Evolutionary conservation across 2,888 invertebrate species (phyloP).

Genomic region (Habroteleia sp.): DNA sequence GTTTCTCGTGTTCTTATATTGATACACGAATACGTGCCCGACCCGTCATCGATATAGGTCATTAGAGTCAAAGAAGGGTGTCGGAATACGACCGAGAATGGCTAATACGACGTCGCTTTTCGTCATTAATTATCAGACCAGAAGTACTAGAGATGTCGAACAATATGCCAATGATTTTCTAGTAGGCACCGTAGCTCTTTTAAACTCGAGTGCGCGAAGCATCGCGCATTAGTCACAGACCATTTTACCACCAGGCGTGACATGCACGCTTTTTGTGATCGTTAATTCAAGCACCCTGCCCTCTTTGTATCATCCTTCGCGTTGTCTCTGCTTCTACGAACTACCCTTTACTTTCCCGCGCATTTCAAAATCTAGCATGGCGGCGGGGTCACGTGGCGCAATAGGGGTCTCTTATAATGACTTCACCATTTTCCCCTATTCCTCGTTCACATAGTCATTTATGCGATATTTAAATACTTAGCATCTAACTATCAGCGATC

Average conservation of each 20-base stretch:
- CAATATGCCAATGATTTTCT: conserved; percentile 77
- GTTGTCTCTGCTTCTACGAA: conserved; percentile 43
- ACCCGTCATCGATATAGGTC: conserved; percentile 45
- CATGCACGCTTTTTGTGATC: conserved; percentile 73
- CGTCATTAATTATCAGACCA: conserved; percentile 72
- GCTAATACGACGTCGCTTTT: conserved; percentile 67
- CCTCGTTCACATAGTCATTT: conserved; percentile 49
- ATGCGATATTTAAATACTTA: conserved; percentile 60
- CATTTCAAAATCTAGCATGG: conserved; percentile 77
- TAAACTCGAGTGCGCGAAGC: conserved; percentile 69
- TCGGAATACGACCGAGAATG: conserved; percentile 33
- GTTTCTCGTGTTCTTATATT: conserved; percentile 46
- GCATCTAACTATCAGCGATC: conserved; percentile 29
- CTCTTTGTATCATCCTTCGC: conserved; percentile 59
- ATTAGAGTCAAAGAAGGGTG: conserved; percentile 53
- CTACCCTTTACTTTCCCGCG: conserved; percentile 70
- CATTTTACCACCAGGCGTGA: conserved; percentile 81
- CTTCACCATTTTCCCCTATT: conserved; percentile 66
- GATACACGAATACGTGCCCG: conserved; percentile 20
- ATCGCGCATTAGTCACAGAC: conserved; percentile 79
- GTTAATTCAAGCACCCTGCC: conserved; percentile 73
- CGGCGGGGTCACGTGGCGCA: conserved; percentile 77
- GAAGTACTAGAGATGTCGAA: conserved; percentile 66
- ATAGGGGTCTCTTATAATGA: conserved; percentile 75
- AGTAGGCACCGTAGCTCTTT: conserved; percentile 65